Conservation (phyloP, 1,140 invertebrate genomes). For the Anoplolepis gracilipes region DNA sequence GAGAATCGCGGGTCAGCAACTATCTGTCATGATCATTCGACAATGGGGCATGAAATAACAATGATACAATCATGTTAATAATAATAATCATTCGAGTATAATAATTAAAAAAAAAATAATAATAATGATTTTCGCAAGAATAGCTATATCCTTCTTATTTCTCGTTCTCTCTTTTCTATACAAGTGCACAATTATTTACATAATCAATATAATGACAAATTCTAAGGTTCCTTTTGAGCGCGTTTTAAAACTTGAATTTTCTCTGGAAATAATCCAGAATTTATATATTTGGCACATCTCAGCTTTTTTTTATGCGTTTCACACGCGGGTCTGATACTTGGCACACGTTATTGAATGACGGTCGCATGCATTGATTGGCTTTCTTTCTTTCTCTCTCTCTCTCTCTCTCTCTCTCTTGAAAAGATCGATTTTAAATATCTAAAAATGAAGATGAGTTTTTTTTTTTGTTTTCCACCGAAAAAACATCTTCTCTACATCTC, state of each 20-base stretch:
- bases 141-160: constrained; percentile 48
- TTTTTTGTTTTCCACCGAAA: constrained; percentile 34
- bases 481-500: constrained; percentile 30
- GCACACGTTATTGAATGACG: constrained; percentile 62
- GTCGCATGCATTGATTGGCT: constrained; percentile 47
- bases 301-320: constrained; percentile 61
- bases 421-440: constrained; percentile 47
- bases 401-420: background rate
- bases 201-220: constrained; percentile 81
- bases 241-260: constrained; percentile 59
- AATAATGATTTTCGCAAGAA: constrained; percentile 45
- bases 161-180: constrained; percentile 79
- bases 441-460: constrained; percentile 46
- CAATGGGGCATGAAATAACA: constrained; percentile 43
- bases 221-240: constrained; percentile 81
- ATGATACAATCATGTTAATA: constrained; percentile 44
- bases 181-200: constrained; percentile 86
- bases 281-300: constrained; percentile 77
- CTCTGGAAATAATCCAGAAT: constrained; percentile 48
- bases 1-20: constrained; percentile 1
- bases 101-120: constrained; percentile 62
- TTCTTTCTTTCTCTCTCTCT: background rate
- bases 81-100: constrained; percentile 53
- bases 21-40: constrained; percentile 36
- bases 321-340: constrained; percentile 59